Base-by-base conservation (phyloP, 2,888 invertebrate genomes). In the Clunio marinus region DNA sequence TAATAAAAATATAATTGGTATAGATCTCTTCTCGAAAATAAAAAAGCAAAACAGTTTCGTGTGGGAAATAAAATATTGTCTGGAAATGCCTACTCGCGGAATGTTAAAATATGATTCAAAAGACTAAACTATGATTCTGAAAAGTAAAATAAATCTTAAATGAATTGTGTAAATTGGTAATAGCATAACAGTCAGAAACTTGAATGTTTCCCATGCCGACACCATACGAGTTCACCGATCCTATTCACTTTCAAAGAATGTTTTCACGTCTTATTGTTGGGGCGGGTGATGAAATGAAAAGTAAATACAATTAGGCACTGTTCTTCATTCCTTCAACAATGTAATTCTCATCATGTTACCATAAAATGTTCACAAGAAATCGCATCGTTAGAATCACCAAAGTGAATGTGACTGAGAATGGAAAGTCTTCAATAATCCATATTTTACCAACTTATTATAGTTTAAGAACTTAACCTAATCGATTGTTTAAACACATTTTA, bases 401-500 rank as follows among this genome's bases (percentile, higher is more conserved):
- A 15, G 15, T 41, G 51, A 2, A 51, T 66, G 66, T 66, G 66
- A 66, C 66, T 27, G 22, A 66, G 66, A 66, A 66, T 66, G 35
- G 55, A 66, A 32, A 45, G 46, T 65, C 63, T 66, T 66, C 55
- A 66, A 51, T 65, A 65, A 65, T 65, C 25, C 35, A 60, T 62
- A 62, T 62, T 62, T 37, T 62, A 32, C 62, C 62, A 65, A 65
- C 63, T 65, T 66, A 66, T 66, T 66, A 66, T 66, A 55, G 66
- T 51, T 66, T 66, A 51, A 66, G 55, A 22, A 41, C 22, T 68
- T 45, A 15, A 68, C 57, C 68, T 68, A 68, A 68, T 68, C 68
- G 45, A 35, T 68, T 68, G 68, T 68, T 68, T 68, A 68, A 68
- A 68, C 58, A 68, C 24, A 15, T 25, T 58, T 37, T 37, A 58